Conservation (phyloP, 2,113 vertebrate genomes). For the Gnathonemus longibarbis region DNA sequence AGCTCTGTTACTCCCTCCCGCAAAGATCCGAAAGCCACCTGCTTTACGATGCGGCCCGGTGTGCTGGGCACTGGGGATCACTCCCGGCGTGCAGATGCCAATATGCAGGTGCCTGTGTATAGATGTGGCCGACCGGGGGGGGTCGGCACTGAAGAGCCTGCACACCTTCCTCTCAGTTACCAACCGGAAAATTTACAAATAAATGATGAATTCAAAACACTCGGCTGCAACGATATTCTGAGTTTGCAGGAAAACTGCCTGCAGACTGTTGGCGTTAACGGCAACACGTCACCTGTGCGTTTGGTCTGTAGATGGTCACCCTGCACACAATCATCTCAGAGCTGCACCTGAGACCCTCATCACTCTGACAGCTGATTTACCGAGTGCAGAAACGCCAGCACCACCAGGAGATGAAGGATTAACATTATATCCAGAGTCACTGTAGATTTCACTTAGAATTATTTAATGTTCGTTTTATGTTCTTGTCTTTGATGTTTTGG, state of each 20-base stretch:
- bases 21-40: background rate
- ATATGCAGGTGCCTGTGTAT: background rate
- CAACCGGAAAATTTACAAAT: background rate
- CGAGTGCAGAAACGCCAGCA: background rate
- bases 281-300: background rate
- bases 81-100: background rate
- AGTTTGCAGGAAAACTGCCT: background rate
- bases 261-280: background rate
- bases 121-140: background rate
- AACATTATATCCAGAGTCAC: background rate
- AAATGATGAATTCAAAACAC: background rate
- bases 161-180: background rate
- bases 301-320: background rate
- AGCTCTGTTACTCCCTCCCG: background rate
- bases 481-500: background rate
- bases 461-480: background rate
- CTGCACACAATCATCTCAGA: background rate
- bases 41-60: background rate
- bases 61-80: background rate
- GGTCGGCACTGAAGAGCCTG: background rate
- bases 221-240: background rate
- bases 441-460: background rate
- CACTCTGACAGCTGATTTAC: background rate
- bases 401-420: background rate
- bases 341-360: background rate